Percentiles rank a stretch among this genome's conserved stretches.
phyloP scores from a whole-genome alignment of 1,140 invertebrate genomes.

The Hylaeus anthracinus region DNA sequence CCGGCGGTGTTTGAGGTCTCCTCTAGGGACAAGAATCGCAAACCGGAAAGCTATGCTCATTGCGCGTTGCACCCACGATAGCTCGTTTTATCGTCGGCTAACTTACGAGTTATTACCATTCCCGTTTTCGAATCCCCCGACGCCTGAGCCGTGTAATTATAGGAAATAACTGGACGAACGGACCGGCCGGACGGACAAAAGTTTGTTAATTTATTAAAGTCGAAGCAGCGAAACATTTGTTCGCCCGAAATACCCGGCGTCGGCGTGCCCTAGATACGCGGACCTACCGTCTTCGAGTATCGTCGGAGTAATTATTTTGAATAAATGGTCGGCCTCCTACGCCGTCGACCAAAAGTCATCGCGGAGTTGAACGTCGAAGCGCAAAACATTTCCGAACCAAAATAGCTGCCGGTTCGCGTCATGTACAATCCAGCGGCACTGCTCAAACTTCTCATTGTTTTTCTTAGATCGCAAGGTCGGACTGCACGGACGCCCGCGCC shows the following conservation, averaged over 20 bases:
- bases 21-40: constrained; percentile 1
- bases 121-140: background rate
- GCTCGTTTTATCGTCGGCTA: constrained; percentile 1
- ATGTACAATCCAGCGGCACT: constrained; percentile 26
- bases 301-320: constrained; percentile 60
- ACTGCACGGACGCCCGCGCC: background rate
- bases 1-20: background rate
- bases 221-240: constrained; percentile 53
- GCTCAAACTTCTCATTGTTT: constrained; percentile 59
- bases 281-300: constrained; percentile 42
- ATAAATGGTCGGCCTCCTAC: constrained; percentile 60
- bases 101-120: constrained; percentile 9
- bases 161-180: background rate
- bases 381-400: constrained; percentile 59
- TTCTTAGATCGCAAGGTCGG: constrained; percentile 63
- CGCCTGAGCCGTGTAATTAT: constrained; percentile 5
- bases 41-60: constrained; percentile 4
- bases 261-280: constrained; percentile 51
- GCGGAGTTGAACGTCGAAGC: constrained; percentile 47
- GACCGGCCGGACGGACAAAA: constrained; percentile 28
- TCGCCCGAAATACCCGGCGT: constrained; percentile 49
- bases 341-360: constrained; percentile 48
- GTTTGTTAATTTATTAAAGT: constrained; percentile 55
- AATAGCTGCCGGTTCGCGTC: constrained; percentile 54
- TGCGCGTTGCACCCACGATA: constrained; percentile 14